These are phyloP conservation scores for Pogoniulus pusillus DNA, from an alignment of 2,797 vertebrate genomes.

Conservation along the genomic window DNA sequence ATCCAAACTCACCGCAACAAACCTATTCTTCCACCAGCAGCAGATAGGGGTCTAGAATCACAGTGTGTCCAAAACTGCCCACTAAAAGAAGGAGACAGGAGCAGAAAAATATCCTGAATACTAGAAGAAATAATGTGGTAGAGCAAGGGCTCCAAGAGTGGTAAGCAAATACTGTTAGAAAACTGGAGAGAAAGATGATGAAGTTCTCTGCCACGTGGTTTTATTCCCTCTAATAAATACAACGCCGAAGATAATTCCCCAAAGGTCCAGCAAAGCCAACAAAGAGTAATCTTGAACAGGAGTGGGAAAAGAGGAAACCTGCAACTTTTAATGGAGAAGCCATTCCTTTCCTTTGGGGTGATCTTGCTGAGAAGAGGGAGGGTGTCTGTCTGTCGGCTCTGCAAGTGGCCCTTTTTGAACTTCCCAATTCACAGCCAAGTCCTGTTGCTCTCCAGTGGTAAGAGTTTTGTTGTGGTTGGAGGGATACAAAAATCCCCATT, in stretches of 20 bases:
- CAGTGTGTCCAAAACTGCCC: conserved; percentile 3
- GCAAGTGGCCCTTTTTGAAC: conserved; percentile 66
- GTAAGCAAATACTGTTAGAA: conserved; percentile 5
- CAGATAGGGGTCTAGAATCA: conserved; percentile 40
- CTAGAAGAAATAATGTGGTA: conserved; percentile 10
- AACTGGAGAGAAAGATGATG: conserved; percentile 19
- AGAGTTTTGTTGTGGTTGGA: conserved; percentile 63
- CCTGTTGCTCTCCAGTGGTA: conserved; percentile 46
- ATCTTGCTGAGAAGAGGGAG: conserved; percentile 63
- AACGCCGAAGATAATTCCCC: conserved; percentile 41
- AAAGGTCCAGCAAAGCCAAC: conserved; percentile 32
- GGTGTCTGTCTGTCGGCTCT: conserved; percentile 56
- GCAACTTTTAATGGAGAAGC: conserved; percentile 68
- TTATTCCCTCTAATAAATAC: conserved; percentile 57
- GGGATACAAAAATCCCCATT: conserved; percentile 41
- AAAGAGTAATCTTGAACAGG: conserved; percentile 43
- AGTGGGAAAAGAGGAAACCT: conserved; percentile 61
- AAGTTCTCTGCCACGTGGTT: conserved; percentile 25
- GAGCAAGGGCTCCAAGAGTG: background rate
- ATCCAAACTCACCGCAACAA: conserved; percentile 4
- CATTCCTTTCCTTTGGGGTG: conserved; percentile 65
- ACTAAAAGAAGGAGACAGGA: conserved; percentile 1
- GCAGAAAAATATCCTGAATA: background rate
- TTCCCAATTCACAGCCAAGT: conserved; percentile 53
- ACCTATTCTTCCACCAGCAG: background rate